These are phyloP conservation scores for Proteles cristata DNA, from an alignment of 2,113 vertebrate genomes.

Conservation along the genomic window DNA sequence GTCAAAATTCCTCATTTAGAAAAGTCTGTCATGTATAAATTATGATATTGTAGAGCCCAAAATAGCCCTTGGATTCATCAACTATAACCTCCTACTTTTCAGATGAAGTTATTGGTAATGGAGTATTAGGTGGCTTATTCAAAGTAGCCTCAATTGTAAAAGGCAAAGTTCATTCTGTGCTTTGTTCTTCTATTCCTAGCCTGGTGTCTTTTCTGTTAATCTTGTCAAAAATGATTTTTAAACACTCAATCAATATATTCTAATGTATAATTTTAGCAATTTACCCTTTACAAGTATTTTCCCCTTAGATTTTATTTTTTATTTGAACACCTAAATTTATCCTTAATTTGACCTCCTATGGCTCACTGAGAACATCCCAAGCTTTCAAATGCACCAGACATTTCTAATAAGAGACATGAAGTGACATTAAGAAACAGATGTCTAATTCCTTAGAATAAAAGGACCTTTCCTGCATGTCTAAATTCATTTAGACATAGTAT, in stretches of 20 bases:
- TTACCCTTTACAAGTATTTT: conserved; percentile 12
- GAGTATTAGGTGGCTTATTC: not conserved
- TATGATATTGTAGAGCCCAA: not conserved
- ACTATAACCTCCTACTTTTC: conserved; percentile 2
- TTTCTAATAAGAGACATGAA: not conserved
- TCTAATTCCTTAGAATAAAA: not conserved
- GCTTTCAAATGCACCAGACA: not conserved
- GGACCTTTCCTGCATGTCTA: not conserved
- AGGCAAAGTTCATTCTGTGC: not conserved
- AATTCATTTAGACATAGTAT: not conserved
- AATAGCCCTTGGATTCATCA: not conserved
- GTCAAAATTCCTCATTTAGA: conserved; percentile 31
- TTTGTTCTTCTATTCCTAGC: not conserved
- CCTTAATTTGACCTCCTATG: not conserved
- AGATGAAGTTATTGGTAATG: not conserved
- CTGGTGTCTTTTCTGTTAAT: not conserved
- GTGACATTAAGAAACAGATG: not conserved
- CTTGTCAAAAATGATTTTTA: not conserved
- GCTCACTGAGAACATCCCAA: not conserved
- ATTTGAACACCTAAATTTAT: not conserved
- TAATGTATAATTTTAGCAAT: not conserved
- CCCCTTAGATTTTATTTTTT: not conserved
- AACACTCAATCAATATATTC: not conserved
- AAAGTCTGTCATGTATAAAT: not conserved
- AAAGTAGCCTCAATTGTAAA: not conserved